phyloP scores from a whole-genome alignment of 2,113 vertebrate species.

The Pituophis catenifer region DNA sequence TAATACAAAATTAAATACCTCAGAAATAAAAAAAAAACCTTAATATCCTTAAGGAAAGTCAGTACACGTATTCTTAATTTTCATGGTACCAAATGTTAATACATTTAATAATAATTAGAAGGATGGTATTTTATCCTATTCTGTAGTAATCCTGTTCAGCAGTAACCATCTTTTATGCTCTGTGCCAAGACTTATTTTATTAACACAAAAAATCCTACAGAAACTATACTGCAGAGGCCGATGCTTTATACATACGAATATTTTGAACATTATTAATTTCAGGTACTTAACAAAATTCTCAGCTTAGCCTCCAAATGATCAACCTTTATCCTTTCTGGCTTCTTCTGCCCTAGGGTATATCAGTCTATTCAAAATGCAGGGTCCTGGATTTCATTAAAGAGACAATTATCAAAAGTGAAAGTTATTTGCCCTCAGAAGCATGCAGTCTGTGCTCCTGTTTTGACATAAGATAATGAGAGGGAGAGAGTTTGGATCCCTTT shows the following conservation, averaged over 20 bases:
- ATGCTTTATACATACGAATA: not conserved
- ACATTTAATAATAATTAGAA: constrained; percentile 10
- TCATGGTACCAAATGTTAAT: constrained; percentile 11
- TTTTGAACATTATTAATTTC: constrained; percentile 13
- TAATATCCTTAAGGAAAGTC: not conserved
- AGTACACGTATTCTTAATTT: not conserved
- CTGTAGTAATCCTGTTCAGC: constrained; percentile 11
- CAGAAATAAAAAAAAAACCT: not conserved
- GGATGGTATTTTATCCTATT: not conserved
- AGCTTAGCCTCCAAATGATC: not conserved
- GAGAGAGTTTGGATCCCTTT: not conserved
- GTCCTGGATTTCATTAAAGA: not conserved
- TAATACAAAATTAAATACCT: not conserved
- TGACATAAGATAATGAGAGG: not conserved
- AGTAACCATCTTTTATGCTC: not conserved
- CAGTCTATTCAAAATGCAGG: not conserved
- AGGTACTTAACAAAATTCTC: not conserved
- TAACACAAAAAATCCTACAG: not conserved
- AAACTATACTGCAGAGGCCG: not conserved
- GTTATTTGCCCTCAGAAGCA: not conserved
- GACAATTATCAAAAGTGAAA: not conserved
- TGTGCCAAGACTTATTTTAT: constrained; percentile 16
- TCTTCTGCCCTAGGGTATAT: not conserved
- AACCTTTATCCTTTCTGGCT: not conserved
- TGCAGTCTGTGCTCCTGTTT: not conserved